phyloP scores from a whole-genome alignment of 2,113 vertebrate species.

The Pan troglodytes region NHGRI_mPanTro3-v2.1_pri NC_072403.2:88813001-88813500 shows the following conservation, averaged over 20 bases:
- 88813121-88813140: not conserved
- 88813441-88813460: not conserved
- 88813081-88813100: not conserved
- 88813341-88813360: constrained; percentile 1
- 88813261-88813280: not conserved
- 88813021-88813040: not conserved
- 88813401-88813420: not conserved
- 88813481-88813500: not conserved
- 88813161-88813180: not conserved
- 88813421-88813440: not conserved
- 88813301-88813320: not conserved
- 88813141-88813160: not conserved
- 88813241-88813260: not conserved
- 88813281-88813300: not conserved
- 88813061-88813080: not conserved
- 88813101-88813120: not conserved
- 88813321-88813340: not conserved
- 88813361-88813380: not conserved
- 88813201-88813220: not conserved
- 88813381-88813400: not conserved
- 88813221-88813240: not conserved
- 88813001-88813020: not conserved
- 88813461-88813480: not conserved
- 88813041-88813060: not conserved
- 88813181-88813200: not conserved